These are phyloP conservation scores for Listronotus bonariensis DNA, from an alignment of 1,140 invertebrate genomes.

Conservation along the genomic window DNA sequence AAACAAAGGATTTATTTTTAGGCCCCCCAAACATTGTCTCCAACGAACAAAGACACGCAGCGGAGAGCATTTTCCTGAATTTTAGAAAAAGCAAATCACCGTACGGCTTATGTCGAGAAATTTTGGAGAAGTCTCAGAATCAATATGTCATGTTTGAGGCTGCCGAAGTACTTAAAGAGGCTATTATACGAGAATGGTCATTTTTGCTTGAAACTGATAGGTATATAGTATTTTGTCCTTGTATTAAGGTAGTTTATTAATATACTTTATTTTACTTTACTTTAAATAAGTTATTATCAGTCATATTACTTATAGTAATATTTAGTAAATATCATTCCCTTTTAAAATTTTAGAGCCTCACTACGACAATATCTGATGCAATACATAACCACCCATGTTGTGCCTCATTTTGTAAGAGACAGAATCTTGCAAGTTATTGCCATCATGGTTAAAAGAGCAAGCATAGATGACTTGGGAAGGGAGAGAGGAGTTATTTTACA, in stretches of 20 bases:
- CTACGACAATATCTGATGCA: slow-evolving; percentile 79
- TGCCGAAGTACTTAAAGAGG: slow-evolving; percentile 80
- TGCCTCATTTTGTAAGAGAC: slow-evolving; percentile 67
- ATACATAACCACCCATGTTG: slow-evolving; percentile 71
- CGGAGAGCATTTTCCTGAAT: slow-evolving; percentile 78
- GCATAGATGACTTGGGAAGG: slow-evolving; percentile 71
- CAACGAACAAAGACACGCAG: slow-evolving; percentile 75
- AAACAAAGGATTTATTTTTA: slow-evolving; percentile 59
- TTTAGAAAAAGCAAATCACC: slow-evolving; percentile 83
- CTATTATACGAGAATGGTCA: slow-evolving; percentile 82
- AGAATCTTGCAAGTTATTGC: slow-evolving; percentile 78
- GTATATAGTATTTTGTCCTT: background rate
- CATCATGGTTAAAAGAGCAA: slow-evolving; percentile 83
- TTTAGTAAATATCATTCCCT: too few species aligned
- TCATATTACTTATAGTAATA: too few species aligned
- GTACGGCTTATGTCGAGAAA: slow-evolving; percentile 78
- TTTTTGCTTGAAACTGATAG: slow-evolving; percentile 66
- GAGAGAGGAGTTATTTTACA: slow-evolving; percentile 71
- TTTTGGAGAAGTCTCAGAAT: slow-evolving; percentile 76
- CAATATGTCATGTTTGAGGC: slow-evolving; percentile 89
- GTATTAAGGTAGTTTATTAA: too few species aligned
- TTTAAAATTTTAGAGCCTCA: slow-evolving; percentile 60
- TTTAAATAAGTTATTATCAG: background rate
- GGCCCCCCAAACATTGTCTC: slow-evolving; percentile 81
- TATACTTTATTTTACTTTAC: too few species aligned